Evolutionary conservation across 2,113 vertebrate genomes (phyloP).

Genomic region (Labeo rohita): DNA sequence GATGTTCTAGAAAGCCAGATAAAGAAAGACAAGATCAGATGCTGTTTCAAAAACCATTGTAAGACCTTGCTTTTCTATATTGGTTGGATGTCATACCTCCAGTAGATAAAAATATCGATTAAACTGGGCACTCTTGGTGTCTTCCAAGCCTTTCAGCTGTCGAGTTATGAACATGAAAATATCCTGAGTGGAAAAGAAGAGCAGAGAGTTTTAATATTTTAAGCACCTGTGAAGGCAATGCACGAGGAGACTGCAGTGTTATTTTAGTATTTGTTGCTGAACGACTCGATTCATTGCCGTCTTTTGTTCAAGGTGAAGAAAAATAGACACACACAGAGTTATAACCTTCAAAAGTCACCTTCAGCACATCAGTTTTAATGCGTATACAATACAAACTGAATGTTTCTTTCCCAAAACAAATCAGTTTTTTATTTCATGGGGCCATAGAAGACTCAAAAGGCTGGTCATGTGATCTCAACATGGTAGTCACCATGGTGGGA

Average conservation of each 20-base stretch:
- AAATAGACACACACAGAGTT: background rate
- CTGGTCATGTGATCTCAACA: background rate
- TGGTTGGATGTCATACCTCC: conserved; percentile 79
- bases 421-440: background rate
- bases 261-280: conserved; percentile 9
- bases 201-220: background rate
- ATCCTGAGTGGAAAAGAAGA: conserved; percentile 78
- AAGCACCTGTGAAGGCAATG: background rate
- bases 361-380: background rate
- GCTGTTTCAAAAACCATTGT: background rate
- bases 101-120: conserved; percentile 99
- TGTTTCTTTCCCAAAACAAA: background rate
- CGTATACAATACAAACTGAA: background rate
- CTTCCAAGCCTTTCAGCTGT: conserved; percentile 96
- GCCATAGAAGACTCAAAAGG: background rate
- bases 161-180: conserved; percentile 99
- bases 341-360: background rate
- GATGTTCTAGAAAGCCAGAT: conserved; percentile 83
- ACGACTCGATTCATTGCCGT: background rate
- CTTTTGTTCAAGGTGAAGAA: conserved; percentile 11
- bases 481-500: background rate
- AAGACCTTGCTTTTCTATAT: background rate
- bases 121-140: conserved; percentile 98
- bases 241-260: background rate
- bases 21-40: background rate